Evolutionary conservation across 1,140 invertebrate species (phyloP), one percentile per base, ranked within the genome.

Genomic region (Melipona quadrifasciata): DNA sequence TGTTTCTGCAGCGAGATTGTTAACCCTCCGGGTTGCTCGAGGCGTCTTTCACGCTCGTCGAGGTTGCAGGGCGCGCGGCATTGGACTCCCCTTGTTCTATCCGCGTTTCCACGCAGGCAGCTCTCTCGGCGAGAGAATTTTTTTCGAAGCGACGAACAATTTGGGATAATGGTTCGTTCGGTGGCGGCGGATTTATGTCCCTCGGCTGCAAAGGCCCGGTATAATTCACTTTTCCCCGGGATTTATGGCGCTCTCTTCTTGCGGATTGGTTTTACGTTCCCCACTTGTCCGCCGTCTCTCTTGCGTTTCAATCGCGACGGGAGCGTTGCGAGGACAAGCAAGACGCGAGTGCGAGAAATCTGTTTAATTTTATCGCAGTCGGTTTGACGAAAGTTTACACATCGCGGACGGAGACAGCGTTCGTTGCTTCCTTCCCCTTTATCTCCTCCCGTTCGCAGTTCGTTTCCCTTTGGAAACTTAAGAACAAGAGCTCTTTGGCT

Each of bases 1-100:
- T 39, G 68, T 80, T 80, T 58, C 82, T 73, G 70, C 70, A 53
- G 34, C 21, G n/a, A 65, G 76, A 65, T 58, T 72, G 53, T 79
- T 72, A 61, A 84, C 34, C 31, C 14, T 76, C 61, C 53, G 68
- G 58, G 70, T 58, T 65, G 58, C 34, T 80, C 17, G n/a, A 75
- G 57, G 57, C 75, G 82, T 39, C 55, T 84, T 79, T 67, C 75
- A 57, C 68, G 58, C 78, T 61, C 58, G 19, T 3, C 47, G 51
- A 57, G 6, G 39, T 68, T 73, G 21, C 51, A 80, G 24, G 21
- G 51, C 16, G 24, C 27, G 31, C 21, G 80, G 27, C 51, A 75
- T 74, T 31, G 39, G n/a, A 21, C 31, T 11, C 53, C 19, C 6
- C 55, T 31, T 51, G 39, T 73, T 73, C 72, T 34, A 39, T 17